These are phyloP conservation scores for Acanthococcus lagerstroemiae DNA, from an alignment of 2,888 invertebrate species.

Conservation along the genomic window DNA sequence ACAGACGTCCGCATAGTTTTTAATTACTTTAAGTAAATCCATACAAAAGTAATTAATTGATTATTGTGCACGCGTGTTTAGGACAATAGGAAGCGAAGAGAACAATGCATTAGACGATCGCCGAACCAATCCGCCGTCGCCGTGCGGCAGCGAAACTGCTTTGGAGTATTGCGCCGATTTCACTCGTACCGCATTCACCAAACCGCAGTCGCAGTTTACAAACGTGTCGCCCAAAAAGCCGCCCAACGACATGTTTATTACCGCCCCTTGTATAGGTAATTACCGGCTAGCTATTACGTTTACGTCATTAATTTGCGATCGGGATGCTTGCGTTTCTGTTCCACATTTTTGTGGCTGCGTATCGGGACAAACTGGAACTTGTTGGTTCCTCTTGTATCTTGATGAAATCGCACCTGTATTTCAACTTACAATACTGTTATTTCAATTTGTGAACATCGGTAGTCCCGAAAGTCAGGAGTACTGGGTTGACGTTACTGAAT, in stretches of 20 bases:
- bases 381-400: too few species aligned
- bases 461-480: too few species aligned
- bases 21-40: not conserved
- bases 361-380: too few species aligned
- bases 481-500: too few species aligned
- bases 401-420: too few species aligned
- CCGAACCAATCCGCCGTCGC: constrained; percentile 32
- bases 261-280: constrained; percentile 37
- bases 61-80: not conserved
- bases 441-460: too few species aligned
- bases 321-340: too few species aligned
- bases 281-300: too few species aligned
- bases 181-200: not conserved
- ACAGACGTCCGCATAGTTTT: too few species aligned
- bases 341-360: too few species aligned
- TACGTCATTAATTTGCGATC: too few species aligned
- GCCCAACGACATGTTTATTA: constrained; percentile 32
- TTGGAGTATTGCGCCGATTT: constrained; percentile 21
- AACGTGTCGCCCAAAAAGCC: constrained; percentile 19
- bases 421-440: too few species aligned
- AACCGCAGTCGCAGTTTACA: constrained; percentile 4
- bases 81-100: constrained; percentile 28
- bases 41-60: not conserved
- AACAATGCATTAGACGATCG: constrained; percentile 25
- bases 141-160: constrained; percentile 33